Evolutionary conservation across 2,113 vertebrate genomes (phyloP), one percentile per base, ranked within the genome.

Genomic region (Rhinogobius similis): DNA sequence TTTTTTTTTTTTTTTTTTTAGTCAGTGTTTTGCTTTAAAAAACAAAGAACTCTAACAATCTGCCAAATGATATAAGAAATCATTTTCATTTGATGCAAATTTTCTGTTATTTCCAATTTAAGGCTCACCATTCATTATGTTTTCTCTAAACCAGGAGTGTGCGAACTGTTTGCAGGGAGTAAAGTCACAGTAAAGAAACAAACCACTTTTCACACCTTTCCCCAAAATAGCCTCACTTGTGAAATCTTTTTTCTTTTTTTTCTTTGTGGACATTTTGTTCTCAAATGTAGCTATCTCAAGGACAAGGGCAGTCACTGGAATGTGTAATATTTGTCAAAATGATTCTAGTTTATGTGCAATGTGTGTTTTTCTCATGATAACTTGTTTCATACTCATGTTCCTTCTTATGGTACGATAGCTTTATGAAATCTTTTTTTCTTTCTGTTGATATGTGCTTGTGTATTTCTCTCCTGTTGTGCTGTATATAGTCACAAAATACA

Each of bases 341-440:
- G 62, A 14, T 79, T 76, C 73, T 77, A 66, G 20, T 64, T 67
- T 38, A 72, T 73, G 77, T 88, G 82, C 74, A 85, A 85, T 87
- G 81, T 65, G 58, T 72, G 20, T 50, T 21, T n/a, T 75, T 27
- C 68, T 82, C 52, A 68, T 10, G 65, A 58, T 85, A 86, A 75
- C 69, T 89, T 87, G 62, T 38, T 61, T 61, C 27, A 38, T 10
- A 38, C 8, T 27, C 27, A 16, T 10, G 76, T 61, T 73, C 53
- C 72, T 84, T 76, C 80, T 87, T 88, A 86, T 86, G 88, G 82
- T 90, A 90, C 80, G 73, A 87, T 70, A 89, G 90, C 89, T 92
- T 92, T 90, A 88, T 82, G 36, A 73, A 64, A 38, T 69, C 23
- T 59, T 10, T 68, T 67, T 58, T 56, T 46, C 50, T 58, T 36